Evolutionary conservation across 2,113 vertebrate genomes (phyloP).

Genomic region (Pristiophorus japonicus): DNA sequence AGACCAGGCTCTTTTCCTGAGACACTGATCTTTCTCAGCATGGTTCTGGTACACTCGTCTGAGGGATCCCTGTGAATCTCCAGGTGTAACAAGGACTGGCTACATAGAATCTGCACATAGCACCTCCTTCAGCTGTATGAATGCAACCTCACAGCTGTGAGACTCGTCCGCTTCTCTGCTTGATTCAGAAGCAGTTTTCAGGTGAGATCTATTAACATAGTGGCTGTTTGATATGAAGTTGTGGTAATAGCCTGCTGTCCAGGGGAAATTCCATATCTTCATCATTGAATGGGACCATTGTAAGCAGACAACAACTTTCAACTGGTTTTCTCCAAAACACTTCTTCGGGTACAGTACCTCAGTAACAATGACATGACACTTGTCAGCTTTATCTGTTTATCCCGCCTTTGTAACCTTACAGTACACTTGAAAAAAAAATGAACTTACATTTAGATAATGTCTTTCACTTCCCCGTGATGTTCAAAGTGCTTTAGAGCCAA

Average conservation of each 20-base stretch:
- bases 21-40: background rate
- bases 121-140: background rate
- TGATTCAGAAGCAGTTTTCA: background rate
- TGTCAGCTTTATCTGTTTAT: background rate
- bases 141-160: background rate
- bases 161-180: background rate
- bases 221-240: background rate
- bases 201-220: background rate
- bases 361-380: background rate
- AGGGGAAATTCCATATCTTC: background rate
- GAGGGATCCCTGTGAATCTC: background rate
- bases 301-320: background rate
- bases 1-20: background rate
- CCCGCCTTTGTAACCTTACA: background rate
- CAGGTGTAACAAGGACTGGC: background rate
- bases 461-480: background rate
- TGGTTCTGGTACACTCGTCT: background rate
- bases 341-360: background rate
- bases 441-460: background rate
- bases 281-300: background rate
- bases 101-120: background rate
- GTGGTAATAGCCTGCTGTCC: background rate
- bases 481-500: background rate
- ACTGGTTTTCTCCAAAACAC: background rate
- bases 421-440: background rate